Conservation (phyloP, 2,888 invertebrate species). For the Odontothrips loti region DNA sequence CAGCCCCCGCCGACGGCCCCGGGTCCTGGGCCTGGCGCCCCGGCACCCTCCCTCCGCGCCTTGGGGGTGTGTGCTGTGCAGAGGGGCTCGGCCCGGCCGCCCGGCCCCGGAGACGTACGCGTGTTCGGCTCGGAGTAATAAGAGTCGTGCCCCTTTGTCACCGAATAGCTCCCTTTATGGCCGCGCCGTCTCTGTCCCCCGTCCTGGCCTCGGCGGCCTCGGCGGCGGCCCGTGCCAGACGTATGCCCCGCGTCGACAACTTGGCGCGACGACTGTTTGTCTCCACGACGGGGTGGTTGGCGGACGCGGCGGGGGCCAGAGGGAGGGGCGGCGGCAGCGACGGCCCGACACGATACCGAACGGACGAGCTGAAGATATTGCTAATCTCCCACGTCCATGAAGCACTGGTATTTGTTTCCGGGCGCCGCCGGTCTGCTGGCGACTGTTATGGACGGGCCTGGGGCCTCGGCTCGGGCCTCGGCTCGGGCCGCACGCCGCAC, state of each 20-base stretch:
- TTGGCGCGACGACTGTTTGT: slow-evolving; percentile 18
- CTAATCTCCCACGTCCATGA: neutral
- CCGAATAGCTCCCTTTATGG: slow-evolving; percentile 26
- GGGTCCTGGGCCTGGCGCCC: neutral
- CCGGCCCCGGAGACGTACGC: neutral
- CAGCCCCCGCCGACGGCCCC: neutral
- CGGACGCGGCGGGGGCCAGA: neutral
- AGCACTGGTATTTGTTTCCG: no score
- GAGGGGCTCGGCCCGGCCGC: no score
- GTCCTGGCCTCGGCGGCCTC: neutral
- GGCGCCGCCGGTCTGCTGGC: no score
- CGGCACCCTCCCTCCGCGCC: neutral
- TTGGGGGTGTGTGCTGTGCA: no score
- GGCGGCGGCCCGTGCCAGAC: neutral
- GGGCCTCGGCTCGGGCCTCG: no score
- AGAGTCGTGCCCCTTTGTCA: slow-evolving; percentile 21
- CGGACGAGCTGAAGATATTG: no score
- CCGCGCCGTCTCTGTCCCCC: neutral
- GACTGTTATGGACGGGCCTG: no score
- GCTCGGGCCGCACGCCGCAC: neutral
- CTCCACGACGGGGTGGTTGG: neutral
- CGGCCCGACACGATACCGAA: neutral
- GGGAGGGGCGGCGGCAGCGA: neutral
- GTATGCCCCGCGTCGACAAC: neutral
- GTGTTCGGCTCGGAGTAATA: slow-evolving; percentile 7